These are phyloP conservation scores for Noctilio leporinus DNA, from an alignment of 2,113 vertebrate genomes.

Conservation along the genomic window DNA sequence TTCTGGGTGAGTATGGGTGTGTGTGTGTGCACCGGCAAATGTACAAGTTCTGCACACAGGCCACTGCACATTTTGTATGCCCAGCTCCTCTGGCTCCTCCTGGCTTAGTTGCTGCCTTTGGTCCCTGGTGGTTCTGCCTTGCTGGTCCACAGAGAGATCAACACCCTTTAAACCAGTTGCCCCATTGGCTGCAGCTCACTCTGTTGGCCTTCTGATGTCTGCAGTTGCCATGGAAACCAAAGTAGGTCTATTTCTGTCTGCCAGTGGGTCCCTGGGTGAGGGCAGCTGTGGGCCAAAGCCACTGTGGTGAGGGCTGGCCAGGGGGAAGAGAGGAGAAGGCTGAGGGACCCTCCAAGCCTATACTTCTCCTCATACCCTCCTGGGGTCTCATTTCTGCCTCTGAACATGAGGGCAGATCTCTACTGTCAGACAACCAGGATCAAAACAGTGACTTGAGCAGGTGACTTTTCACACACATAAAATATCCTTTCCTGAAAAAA, in stretches of 20 bases:
- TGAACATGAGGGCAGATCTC: not conserved
- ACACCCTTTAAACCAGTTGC: constrained; percentile 69
- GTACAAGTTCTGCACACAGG: not conserved
- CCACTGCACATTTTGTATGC: not conserved
- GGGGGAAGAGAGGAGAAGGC: not conserved
- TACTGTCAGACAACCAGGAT: constrained; percentile 1
- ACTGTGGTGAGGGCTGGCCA: constrained; percentile 5
- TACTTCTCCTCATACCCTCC: not conserved
- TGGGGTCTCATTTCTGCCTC: constrained; percentile 20
- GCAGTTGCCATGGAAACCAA: constrained; percentile 73
- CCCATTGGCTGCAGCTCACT: constrained; percentile 61
- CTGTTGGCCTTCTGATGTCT: constrained; percentile 40
- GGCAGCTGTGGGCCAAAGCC: constrained; percentile 53
- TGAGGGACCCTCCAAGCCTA: not conserved
- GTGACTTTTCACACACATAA: constrained; percentile 28
- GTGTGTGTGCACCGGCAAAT: not conserved
- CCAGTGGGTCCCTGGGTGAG: constrained; percentile 50
- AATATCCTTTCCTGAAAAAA: constrained; percentile 3
- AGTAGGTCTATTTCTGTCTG: constrained; percentile 67
- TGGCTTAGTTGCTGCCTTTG: not conserved
- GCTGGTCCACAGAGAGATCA: constrained; percentile 59
- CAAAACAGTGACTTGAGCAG: constrained; percentile 28
- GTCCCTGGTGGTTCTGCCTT: constrained; percentile 48
- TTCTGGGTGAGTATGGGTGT: not conserved
- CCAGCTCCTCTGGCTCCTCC: not conserved